A percentile compares a stretch with the other conserved stretches of the same genome.
These are phyloP conservation scores for Lonchura striata DNA, from an alignment of 2,113 vertebrate species.

Conservation along the genomic window DNA sequence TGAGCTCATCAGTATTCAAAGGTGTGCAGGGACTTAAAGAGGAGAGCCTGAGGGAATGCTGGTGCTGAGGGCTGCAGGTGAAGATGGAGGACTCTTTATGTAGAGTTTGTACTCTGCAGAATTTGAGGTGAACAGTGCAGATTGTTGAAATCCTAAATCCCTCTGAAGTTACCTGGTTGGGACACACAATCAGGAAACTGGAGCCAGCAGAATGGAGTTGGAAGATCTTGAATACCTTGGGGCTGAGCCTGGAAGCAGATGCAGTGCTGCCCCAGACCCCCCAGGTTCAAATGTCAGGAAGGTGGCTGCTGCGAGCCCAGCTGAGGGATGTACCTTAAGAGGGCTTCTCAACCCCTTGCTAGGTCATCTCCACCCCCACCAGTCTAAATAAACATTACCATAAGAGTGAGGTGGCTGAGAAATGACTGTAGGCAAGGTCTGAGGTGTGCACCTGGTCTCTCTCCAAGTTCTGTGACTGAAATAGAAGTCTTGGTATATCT, in stretches of 20 bases:
- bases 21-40: not conserved
- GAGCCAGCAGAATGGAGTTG: not conserved
- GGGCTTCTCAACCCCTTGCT: not conserved
- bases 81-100: not conserved
- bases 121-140: not conserved
- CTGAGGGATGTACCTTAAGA: not conserved
- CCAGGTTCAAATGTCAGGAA: not conserved
- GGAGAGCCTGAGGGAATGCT: not conserved
- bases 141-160: not conserved
- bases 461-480: constrained; percentile 24
- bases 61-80: not conserved
- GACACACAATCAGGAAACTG: not conserved
- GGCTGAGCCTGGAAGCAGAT: not conserved
- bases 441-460: not conserved
- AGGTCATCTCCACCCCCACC: not conserved
- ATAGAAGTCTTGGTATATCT: not conserved
- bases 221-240: not conserved
- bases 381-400: not conserved
- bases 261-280: not conserved
- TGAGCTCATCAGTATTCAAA: not conserved
- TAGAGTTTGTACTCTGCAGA: not conserved
- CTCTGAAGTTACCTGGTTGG: not conserved
- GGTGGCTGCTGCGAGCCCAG: not conserved
- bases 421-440: constrained; percentile 15
- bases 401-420: not conserved